phyloP scores from a whole-genome alignment of 2,888 invertebrate genomes.

The Lordiphosa fenestrarum region DNA sequence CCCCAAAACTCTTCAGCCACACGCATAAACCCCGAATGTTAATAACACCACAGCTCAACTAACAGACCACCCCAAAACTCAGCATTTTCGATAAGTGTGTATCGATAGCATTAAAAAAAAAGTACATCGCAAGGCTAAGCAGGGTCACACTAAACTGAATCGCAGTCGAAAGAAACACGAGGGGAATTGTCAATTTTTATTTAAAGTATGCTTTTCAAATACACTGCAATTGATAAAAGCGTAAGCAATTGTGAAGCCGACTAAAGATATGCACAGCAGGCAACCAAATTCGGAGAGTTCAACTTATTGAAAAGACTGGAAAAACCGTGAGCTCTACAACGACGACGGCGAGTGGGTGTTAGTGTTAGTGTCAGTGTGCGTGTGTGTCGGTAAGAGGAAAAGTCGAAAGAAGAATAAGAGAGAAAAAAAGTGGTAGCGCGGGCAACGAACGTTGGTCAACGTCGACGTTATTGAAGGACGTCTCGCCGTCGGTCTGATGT shows the following conservation, averaged over 20 bases:
- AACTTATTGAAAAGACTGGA: conserved; percentile 43
- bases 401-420: conserved; percentile 28
- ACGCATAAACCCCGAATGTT: no score
- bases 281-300: conserved; percentile 25
- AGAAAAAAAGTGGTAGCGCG: conserved; percentile 44
- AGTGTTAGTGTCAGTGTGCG: conserved; percentile 62
- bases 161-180: conserved; percentile 70
- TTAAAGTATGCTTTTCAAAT: conserved; percentile 22
- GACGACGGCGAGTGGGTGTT: conserved; percentile 29
- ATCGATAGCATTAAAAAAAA: no score
- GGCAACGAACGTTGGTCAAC: conserved; percentile 51
- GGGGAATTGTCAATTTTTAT: conserved; percentile 63
- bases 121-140: no score
- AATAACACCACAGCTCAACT: no score
- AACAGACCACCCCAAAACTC: no score
- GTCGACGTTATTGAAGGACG: conserved; percentile 46
- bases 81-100: no score
- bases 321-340: conserved; percentile 46
- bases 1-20: neutral
- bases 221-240: conserved; percentile 5
- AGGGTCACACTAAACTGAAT: no score
- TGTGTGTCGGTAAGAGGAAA: conserved; percentile 62
- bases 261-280: conserved; percentile 34
- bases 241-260: conserved; percentile 15
- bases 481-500: conserved; percentile 49